Evolutionary conservation across 2,113 vertebrate genomes (phyloP).

Genomic region (Tympanuchus pallidicinctus): DNA sequence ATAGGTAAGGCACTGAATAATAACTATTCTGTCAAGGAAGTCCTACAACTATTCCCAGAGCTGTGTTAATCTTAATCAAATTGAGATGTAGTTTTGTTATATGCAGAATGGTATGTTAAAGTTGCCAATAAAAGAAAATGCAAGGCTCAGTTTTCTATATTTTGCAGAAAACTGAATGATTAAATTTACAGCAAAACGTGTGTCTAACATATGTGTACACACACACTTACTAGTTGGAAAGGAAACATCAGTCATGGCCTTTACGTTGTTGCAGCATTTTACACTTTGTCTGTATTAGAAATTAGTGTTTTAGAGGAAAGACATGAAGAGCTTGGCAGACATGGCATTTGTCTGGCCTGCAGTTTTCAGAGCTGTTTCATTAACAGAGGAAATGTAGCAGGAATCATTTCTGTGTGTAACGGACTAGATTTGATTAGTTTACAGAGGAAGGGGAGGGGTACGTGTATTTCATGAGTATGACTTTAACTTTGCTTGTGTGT

Average conservation of each 20-base stretch:
- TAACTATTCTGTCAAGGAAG: not conserved
- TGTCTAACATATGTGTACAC: not conserved
- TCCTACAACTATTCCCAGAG: not conserved
- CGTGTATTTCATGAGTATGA: not conserved
- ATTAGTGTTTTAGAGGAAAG: not conserved
- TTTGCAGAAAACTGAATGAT: not conserved
- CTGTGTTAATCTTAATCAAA: not conserved
- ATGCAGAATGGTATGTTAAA: not conserved
- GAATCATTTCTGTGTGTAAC: not conserved
- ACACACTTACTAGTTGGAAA: not conserved
- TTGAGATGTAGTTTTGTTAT: not conserved
- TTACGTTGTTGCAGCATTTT: not conserved
- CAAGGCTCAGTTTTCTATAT: not conserved
- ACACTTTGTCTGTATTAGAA: not conserved
- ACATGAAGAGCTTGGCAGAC: not conserved
- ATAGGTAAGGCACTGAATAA: not conserved
- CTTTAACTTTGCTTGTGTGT: not conserved
- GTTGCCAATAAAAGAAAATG: not conserved
- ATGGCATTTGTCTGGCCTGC: not conserved
- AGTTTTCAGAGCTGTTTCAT: not conserved
- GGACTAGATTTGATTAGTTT: not conserved
- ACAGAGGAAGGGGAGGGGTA: not conserved
- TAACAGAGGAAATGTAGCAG: not conserved
- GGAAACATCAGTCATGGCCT: not conserved
- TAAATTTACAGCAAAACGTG: not conserved